Conservation (phyloP, 1,140 invertebrate genomes). For the Adoxophyes honmai region DNA sequence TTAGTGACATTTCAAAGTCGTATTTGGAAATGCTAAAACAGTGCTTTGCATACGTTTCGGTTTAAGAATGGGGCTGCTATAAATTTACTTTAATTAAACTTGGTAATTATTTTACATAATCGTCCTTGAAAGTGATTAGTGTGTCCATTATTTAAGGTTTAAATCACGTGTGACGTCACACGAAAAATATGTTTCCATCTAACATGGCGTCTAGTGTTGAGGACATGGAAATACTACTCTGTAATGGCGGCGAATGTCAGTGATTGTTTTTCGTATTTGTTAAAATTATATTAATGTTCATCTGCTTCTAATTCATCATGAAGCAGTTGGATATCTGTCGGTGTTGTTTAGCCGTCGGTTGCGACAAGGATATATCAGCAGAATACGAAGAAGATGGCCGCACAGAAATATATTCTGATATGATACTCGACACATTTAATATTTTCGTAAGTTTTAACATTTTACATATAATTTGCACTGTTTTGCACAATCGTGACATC, state of each 20-base stretch:
- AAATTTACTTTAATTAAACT: no score
- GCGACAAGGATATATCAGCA: neutral
- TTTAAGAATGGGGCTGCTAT: no score
- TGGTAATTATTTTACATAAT: no score
- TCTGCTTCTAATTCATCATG: neutral
- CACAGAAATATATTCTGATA: conserved; percentile 7
- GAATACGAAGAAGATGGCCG: conserved; percentile 4
- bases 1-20: neutral
- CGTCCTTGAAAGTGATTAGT: no score
- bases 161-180: no score
- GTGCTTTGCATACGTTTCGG: no score
- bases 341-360: conserved; percentile 3
- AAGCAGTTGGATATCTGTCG: conserved; percentile 3
- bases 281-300: neutral
- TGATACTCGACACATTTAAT: neutral
- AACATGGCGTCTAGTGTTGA: no score
- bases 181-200: no score
- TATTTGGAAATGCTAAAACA: neutral
- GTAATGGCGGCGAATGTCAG: neutral
- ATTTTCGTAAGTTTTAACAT: conserved; percentile 7
- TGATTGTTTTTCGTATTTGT: neutral
- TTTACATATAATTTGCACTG: no score
- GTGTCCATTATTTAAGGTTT: no score
- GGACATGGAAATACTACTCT: conserved; percentile 7
- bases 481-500: no score